phyloP scores from a whole-genome alignment of 2,113 vertebrate species.

The Myanophis thanlyinensis region DNA sequence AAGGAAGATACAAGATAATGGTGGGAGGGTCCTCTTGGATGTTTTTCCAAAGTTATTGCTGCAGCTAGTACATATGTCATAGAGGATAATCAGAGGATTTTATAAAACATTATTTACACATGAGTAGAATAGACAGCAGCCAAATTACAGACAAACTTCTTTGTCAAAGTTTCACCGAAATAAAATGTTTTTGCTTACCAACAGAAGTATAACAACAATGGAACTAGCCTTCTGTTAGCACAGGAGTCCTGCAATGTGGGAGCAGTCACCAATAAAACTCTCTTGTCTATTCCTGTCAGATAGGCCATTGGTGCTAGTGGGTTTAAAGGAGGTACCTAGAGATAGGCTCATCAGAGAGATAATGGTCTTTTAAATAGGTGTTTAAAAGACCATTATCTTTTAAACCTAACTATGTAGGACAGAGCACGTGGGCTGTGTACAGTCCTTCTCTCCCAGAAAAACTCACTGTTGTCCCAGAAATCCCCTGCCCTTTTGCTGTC shows the following conservation, averaged over 20 bases:
- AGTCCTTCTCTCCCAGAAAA: neutral
- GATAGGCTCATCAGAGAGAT: neutral
- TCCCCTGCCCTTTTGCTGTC: neutral
- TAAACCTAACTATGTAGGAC: neutral
- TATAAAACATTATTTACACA: neutral
- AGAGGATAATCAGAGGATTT: neutral
- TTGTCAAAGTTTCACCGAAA: neutral
- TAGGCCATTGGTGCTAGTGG: neutral
- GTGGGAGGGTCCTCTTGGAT: neutral
- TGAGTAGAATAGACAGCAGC: neutral
- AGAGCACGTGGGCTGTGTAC: neutral
- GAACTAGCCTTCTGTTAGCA: neutral
- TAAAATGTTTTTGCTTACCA: neutral
- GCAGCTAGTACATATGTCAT: neutral
- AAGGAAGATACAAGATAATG: neutral
- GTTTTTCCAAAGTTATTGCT: neutral
- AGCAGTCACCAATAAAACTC: neutral
- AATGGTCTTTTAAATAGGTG: neutral
- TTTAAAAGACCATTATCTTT: no score
- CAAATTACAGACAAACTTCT: neutral
- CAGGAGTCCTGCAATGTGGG: neutral
- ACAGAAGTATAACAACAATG: neutral
- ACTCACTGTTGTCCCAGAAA: neutral
- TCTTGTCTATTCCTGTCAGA: neutral
- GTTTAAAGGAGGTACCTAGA: neutral